These are phyloP conservation scores for Lutjanus erythropterus DNA, from an alignment of 2,113 vertebrate genomes.

Conservation along the genomic window DNA sequence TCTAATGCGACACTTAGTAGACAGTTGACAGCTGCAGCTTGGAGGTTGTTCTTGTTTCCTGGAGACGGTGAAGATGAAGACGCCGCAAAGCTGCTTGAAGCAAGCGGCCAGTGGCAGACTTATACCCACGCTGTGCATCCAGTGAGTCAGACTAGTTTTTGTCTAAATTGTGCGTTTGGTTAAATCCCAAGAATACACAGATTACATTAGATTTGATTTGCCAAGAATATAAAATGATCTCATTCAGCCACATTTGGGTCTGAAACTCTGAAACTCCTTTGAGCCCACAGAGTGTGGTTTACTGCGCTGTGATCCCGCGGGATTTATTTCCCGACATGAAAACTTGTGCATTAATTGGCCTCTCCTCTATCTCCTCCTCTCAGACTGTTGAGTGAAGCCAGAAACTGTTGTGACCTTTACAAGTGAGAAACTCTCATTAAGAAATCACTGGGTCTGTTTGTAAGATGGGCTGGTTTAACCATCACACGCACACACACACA, in stretches of 20 bases:
- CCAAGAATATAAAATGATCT: not conserved
- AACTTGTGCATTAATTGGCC: constrained; percentile 38
- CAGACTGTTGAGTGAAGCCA: not conserved
- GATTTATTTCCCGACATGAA: constrained; percentile 26
- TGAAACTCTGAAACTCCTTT: not conserved
- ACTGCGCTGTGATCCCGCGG: not conserved
- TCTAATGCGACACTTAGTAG: too few relatives aligned
- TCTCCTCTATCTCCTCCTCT: constrained; percentile 22
- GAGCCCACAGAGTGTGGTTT: constrained; percentile 5
- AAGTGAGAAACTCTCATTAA: constrained; percentile 32
- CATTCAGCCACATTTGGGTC: not conserved
- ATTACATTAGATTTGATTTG: not conserved
- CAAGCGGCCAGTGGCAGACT: too few relatives aligned
- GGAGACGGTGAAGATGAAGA: too few relatives aligned
- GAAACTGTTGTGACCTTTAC: constrained; percentile 4
- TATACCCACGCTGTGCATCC: too few relatives aligned
- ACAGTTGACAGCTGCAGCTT: too few relatives aligned
- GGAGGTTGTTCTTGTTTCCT: too few relatives aligned
- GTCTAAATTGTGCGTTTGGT: not conserved
- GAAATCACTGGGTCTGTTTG: constrained; percentile 34
- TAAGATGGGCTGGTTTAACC: constrained; percentile 9
- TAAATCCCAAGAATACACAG: not conserved
- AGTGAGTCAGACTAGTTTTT: not conserved
- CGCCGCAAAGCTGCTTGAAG: too few relatives aligned
- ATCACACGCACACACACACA: too few relatives aligned